phyloP scores from a whole-genome alignment of 2,888 invertebrate species.

The Pimpla rufipes region DNA sequence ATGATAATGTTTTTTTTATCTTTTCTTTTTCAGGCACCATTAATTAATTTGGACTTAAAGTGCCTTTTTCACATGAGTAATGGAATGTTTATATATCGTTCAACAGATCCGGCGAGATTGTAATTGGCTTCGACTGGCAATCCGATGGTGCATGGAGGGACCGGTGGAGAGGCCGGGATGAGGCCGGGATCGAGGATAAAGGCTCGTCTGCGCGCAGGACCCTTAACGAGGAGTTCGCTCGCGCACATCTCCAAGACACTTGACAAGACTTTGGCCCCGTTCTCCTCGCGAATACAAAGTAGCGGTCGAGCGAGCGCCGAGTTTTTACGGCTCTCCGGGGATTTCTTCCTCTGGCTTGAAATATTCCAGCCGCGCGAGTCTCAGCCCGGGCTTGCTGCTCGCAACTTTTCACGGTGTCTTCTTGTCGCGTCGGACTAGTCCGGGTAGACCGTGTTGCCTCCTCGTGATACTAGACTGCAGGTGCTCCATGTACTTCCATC shows the following conservation, averaged over 20 bases:
- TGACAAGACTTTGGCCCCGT: conserved; percentile 71
- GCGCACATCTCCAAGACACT: conserved; percentile 67
- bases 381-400: conserved; percentile 8
- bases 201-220: conserved; percentile 58
- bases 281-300: conserved; percentile 71
- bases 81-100: too few relatives aligned
- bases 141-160: too few relatives aligned
- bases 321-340: conserved; percentile 64
- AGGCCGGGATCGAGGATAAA: conserved; percentile 61
- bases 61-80: too few relatives aligned
- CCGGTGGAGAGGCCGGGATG: too few relatives aligned
- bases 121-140: neutral
- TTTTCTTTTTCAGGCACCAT: neutral
- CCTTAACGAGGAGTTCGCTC: conserved; percentile 69
- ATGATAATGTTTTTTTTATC: neutral
- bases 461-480: conserved; percentile 7
- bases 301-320: conserved; percentile 61
- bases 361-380: conserved; percentile 48
- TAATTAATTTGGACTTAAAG: neutral
- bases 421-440: conserved; percentile 22
- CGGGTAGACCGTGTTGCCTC: neutral
- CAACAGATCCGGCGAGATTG: too few relatives aligned
- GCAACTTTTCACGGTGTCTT: conserved; percentile 40
- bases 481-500: conserved; percentile 5
- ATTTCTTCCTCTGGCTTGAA: conserved; percentile 61